Evolutionary conservation across 1,140 invertebrate genomes (phyloP).

Genomic region (Phymorhynchus buccinoides): DNA sequence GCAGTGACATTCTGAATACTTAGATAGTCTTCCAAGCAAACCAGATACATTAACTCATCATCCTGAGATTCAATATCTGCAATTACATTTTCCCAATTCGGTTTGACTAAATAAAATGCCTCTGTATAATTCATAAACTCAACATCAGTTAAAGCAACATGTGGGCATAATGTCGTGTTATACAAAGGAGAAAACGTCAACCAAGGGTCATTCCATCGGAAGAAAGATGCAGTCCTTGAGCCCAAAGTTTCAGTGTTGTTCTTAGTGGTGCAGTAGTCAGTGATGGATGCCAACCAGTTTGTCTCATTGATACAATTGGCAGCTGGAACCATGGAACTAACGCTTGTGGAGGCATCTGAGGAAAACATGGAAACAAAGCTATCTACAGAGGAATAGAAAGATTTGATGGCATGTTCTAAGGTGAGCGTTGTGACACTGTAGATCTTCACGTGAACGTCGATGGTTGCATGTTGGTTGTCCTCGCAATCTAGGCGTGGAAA

Average conservation of each 20-base stretch:
- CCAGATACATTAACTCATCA: background rate
- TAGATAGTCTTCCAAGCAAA: background rate
- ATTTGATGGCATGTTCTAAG: background rate
- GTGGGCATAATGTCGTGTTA: constrained; percentile 15
- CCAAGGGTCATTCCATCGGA: no score
- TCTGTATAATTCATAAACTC: background rate
- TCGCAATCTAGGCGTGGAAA: background rate
- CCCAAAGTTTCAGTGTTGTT: background rate
- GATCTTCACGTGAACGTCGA: background rate
- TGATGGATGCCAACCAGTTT: background rate
- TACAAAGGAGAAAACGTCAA: background rate
- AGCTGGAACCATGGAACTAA: background rate
- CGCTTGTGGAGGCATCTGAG: background rate
- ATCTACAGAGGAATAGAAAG: background rate
- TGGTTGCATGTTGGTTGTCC: background rate
- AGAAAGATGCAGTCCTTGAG: background rate
- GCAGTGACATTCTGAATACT: background rate
- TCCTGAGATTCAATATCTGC: background rate
- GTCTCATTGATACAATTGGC: background rate
- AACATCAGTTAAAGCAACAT: background rate
- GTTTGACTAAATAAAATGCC: background rate
- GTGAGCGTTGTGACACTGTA: background rate
- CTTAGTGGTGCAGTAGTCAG: background rate
- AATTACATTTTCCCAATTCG: background rate
- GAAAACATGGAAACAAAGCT: background rate